Conservation (phyloP, 1,140 invertebrate genomes). For the Philaenus spumarius region DNA sequence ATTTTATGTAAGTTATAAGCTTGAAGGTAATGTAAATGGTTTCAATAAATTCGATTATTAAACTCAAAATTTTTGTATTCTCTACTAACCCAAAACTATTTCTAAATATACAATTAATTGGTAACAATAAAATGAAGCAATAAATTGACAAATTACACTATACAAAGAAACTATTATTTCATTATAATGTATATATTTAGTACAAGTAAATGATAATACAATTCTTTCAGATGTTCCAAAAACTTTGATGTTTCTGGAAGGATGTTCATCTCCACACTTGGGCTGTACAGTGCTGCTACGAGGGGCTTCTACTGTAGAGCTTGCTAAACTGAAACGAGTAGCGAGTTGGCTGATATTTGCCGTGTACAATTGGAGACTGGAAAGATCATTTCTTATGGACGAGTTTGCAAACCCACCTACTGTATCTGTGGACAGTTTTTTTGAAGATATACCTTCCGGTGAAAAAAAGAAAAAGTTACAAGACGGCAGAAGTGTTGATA, state of each 20-base stretch:
- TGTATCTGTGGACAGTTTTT: constrained; percentile 9
- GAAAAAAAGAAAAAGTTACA: too few species aligned
- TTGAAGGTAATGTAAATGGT: too few species aligned
- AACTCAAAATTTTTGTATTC: too few species aligned
- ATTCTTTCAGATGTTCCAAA: constrained; percentile 53
- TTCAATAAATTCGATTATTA: too few species aligned
- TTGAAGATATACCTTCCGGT: constrained; percentile 4
- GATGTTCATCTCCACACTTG: constrained; percentile 71
- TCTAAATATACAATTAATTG: too few species aligned
- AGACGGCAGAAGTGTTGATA: too few species aligned
- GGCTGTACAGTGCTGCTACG: constrained; percentile 86
- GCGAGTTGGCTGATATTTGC: constrained; percentile 60
- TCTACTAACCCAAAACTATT: too few species aligned
- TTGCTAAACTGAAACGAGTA: constrained; percentile 76
- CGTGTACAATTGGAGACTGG: constrained; percentile 85
- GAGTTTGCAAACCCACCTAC: constrained; percentile 51
- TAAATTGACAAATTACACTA: neutral
- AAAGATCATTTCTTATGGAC: constrained; percentile 85
- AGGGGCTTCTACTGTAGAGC: constrained; percentile 66
- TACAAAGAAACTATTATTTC: constrained; percentile 16
- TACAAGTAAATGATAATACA: neutral
- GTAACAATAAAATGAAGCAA: neutral
- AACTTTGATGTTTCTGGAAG: constrained; percentile 92
- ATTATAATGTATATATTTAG: constrained; percentile 10
- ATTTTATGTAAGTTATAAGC: too few species aligned